Conservation (phyloP, 2,797 vertebrate species). For the Tachyglossus aculeatus region DNA sequence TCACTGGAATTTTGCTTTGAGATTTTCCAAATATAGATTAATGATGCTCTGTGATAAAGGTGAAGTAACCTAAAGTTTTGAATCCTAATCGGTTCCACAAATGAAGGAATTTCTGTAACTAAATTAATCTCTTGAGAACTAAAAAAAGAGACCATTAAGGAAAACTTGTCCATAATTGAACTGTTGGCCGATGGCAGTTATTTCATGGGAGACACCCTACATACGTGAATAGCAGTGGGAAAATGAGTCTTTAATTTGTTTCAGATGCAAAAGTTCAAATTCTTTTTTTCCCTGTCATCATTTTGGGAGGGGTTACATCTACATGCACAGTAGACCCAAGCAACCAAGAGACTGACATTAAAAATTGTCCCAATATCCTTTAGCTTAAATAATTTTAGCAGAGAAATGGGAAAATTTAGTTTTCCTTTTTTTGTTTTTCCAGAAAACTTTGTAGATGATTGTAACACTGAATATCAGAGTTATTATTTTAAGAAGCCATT, state of each 20-base stretch:
- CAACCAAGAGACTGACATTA: slow-evolving; percentile 12
- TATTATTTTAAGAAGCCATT: no score
- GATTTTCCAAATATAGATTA: neutral
- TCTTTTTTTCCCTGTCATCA: neutral
- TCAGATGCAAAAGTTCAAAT: slow-evolving; percentile 17
- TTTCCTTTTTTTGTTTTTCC: no score
- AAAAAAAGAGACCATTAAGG: neutral
- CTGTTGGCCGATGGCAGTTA: neutral
- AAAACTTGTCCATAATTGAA: neutral
- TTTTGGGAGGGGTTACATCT: slow-evolving; percentile 7
- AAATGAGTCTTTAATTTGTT: slow-evolving; percentile 19
- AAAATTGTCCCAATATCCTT: no score
- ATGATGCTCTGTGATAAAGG: slow-evolving; percentile 14
- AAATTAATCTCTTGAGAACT: slow-evolving; percentile 6
- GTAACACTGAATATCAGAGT: slow-evolving; percentile 10
- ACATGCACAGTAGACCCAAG: slow-evolving; percentile 28
- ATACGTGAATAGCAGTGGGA: neutral
- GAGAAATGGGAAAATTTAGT: no score
- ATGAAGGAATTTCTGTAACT: neutral
- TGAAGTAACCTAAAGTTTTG: neutral
- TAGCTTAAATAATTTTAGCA: no score
- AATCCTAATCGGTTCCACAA: neutral
- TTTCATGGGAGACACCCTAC: neutral
- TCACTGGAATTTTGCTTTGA: neutral
- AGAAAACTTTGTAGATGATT: slow-evolving; percentile 10